Evolutionary conservation across 2,888 invertebrate species (phyloP).

Genomic region (Andrena marginata): DNA sequence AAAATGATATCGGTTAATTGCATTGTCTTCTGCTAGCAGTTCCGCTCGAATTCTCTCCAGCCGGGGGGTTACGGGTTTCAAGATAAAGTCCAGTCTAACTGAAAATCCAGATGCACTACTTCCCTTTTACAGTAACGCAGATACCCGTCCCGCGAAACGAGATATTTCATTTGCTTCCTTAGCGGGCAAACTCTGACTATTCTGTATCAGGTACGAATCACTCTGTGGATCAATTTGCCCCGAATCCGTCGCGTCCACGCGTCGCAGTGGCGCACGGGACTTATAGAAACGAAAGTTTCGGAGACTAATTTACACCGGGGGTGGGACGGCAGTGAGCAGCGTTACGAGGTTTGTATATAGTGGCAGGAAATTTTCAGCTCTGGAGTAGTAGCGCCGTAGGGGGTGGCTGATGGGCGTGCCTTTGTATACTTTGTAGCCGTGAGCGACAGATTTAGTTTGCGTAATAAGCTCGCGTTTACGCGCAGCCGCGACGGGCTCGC

Average conservation of each 20-base stretch:
- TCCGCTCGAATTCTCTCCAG: conserved; percentile 1
- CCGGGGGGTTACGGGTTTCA: background rate
- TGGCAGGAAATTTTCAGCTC: conserved; percentile 29
- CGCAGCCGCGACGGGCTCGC: conserved; percentile 1
- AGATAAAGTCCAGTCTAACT: too few relatives aligned
- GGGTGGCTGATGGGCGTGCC: conserved; percentile 17
- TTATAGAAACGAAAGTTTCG: conserved; percentile 17
- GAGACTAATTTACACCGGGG: conserved; percentile 18
- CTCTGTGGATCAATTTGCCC: background rate
- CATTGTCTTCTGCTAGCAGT: conserved; percentile 18
- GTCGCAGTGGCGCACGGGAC: background rate
- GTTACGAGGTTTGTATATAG: conserved; percentile 13
- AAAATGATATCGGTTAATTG: conserved; percentile 40
- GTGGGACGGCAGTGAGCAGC: background rate
- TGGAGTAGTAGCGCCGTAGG: conserved; percentile 15
- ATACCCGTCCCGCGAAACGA: too few relatives aligned
- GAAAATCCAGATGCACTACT: too few relatives aligned
- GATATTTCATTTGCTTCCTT: background rate
- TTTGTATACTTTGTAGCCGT: conserved; percentile 32
- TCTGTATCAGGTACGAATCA: background rate
- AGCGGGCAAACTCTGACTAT: background rate
- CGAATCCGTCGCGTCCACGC: background rate
- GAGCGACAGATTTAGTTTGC: conserved; percentile 47
- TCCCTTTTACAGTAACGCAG: too few relatives aligned
- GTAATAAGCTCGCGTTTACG: conserved; percentile 41